A percentile compares a stretch with the other conserved stretches of the same genome.
Conservation (phyloP, 2,888 invertebrate species). For the Meliscaeva auricollis region DNA sequence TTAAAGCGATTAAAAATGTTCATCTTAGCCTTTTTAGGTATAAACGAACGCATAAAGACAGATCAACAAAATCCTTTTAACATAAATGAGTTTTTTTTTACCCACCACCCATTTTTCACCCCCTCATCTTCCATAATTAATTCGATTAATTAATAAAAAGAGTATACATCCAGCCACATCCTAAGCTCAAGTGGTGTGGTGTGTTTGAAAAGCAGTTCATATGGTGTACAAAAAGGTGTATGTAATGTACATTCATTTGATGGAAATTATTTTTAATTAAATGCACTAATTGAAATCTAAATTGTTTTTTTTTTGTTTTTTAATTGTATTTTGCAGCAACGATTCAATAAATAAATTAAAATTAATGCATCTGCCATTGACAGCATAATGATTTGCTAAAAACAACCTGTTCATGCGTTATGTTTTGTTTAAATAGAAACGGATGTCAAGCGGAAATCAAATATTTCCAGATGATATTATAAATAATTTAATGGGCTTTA, state of each 20-base stretch:
- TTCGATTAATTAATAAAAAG: constrained; percentile 46
- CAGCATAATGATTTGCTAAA: neutral
- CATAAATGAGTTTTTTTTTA: neutral
- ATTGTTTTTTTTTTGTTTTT: constrained; percentile 21
- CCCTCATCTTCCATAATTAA: constrained; percentile 31
- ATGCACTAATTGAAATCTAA: constrained; percentile 46
- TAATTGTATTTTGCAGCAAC: neutral
- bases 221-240: neutral
- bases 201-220: neutral
- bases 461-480: constrained; percentile 17
- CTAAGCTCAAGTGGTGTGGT: constrained; percentile 11
- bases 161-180: constrained; percentile 37
- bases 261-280: constrained; percentile 27
- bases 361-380: neutral
- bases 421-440: neutral
- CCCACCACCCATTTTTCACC: neutral
- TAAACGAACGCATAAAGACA: neutral
- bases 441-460: constrained; percentile 44
- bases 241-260: neutral
- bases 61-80: constrained; percentile 2
- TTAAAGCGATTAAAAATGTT: constrained; percentile 16
- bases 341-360: neutral
- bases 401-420: neutral
- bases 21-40: neutral
- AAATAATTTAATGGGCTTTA: too few relatives aligned